Conservation (phyloP, 2,888 invertebrate species). For the Digitonthophagus gazella region DNA sequence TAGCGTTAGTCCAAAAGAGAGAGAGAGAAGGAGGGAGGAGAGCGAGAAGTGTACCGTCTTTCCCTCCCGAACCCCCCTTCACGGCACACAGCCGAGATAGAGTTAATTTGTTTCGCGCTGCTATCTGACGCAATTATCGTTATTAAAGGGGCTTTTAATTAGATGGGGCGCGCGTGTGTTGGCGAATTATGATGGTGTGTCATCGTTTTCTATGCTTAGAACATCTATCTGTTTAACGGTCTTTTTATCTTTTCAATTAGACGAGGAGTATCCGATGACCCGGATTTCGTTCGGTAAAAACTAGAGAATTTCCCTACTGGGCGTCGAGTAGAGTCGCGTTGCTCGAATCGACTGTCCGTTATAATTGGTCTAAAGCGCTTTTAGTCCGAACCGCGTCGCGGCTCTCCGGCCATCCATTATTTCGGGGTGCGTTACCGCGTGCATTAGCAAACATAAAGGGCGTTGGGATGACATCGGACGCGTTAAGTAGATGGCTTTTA, state of each 20-base stretch:
- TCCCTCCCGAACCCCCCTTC: neutral
- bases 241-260: neutral
- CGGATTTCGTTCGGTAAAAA: no score
- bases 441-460: constrained; percentile 17
- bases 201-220: neutral
- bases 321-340: no score
- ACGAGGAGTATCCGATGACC: no score
- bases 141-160: constrained; percentile 7
- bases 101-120: constrained; percentile 3
- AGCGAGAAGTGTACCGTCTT: neutral
- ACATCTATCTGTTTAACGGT: neutral
- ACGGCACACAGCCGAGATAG: neutral
- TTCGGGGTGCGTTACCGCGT: constrained; percentile 1
- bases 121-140: constrained; percentile 9
- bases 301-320: no score
- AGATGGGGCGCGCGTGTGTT: neutral
- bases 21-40: neutral
- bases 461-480: constrained; percentile 1
- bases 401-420: neutral
- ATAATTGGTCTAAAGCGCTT: neutral
- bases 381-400: neutral
- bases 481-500: constrained; percentile 18
- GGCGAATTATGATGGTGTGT: neutral
- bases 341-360: neutral
- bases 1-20: neutral